phyloP scores from a whole-genome alignment of 2,113 vertebrate species.

The Carassius carassius region DNA sequence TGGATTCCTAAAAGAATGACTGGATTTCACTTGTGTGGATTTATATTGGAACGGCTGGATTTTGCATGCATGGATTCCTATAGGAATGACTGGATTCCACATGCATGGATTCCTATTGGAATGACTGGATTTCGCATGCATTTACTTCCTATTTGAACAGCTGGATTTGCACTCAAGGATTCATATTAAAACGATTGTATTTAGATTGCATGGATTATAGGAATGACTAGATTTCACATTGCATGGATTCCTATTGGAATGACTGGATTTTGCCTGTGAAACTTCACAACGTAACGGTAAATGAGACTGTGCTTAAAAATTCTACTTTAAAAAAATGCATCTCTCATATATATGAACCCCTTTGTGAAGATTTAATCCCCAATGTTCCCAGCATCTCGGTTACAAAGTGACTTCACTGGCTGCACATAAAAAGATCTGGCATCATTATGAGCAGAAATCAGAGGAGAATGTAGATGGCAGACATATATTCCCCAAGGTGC shows the following conservation, averaged over 20 bases:
- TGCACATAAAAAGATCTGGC: conserved; percentile 34
- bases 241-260: too few relatives aligned
- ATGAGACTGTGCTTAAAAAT: neutral
- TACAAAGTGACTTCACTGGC: conserved; percentile 41
- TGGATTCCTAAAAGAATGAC: too few relatives aligned
- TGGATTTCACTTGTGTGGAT: neutral
- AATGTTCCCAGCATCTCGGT: neutral
- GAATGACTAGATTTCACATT: too few relatives aligned
- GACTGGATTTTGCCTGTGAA: neutral
- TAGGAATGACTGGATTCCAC: too few relatives aligned
- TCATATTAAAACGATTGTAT: too few relatives aligned
- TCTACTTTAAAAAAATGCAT: neutral
- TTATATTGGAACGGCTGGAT: neutral
- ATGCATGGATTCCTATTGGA: too few relatives aligned
- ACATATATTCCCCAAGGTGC: neutral
- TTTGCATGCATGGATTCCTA: neutral
- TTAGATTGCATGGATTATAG: too few relatives aligned
- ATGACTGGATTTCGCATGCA: too few relatives aligned
- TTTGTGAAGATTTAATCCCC: neutral
- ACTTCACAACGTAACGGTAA: neutral
- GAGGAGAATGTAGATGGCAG: conserved; percentile 7
- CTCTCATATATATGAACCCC: neutral
- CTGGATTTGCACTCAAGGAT: too few relatives aligned
- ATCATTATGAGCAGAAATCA: conserved; percentile 44
- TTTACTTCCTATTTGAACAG: too few relatives aligned